phyloP scores from a whole-genome alignment of 1,140 invertebrate genomes.

The Trichomalopsis sarcophagae region DNA sequence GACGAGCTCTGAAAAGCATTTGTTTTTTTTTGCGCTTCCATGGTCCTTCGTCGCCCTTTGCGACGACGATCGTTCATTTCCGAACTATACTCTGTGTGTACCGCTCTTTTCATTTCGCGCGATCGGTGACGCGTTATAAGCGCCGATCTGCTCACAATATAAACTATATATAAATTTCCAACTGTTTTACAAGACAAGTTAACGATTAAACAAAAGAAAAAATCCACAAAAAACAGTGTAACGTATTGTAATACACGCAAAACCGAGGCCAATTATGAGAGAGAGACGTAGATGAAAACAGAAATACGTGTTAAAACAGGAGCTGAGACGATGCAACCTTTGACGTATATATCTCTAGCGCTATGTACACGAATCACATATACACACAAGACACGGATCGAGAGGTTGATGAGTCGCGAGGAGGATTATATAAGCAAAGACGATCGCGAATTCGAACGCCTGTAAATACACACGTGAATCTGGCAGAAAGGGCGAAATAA shows the following conservation, averaged over 20 bases:
- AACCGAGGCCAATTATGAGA: not conserved
- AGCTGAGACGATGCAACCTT: not conserved
- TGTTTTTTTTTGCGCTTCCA: slow-evolving; percentile 39
- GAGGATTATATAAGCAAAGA: not conserved
- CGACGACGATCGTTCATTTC: not conserved
- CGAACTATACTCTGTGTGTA: not conserved
- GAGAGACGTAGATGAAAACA: not conserved
- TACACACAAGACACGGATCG: not conserved
- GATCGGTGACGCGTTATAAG: not conserved
- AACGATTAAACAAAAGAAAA: slow-evolving; percentile 29
- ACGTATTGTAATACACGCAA: not conserved
- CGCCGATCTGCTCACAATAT: not conserved
- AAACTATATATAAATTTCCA: not conserved
- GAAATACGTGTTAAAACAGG: not conserved
- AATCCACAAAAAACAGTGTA: not conserved
- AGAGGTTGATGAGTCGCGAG: not conserved
- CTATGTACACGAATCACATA: not conserved
- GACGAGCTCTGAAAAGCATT: not conserved
- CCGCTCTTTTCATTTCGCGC: not conserved
- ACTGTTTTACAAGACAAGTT: not conserved
- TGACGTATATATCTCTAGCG: not conserved
- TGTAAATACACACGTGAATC: not conserved
- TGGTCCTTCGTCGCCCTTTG: not conserved
- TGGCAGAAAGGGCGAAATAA: not conserved
- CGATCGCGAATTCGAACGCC: not conserved